Percentiles rank a stretch among this genome's conserved stretches.
phyloP scores from a whole-genome alignment of 2,113 vertebrate species.

The Pyrgilauda ruficollis region DNA sequence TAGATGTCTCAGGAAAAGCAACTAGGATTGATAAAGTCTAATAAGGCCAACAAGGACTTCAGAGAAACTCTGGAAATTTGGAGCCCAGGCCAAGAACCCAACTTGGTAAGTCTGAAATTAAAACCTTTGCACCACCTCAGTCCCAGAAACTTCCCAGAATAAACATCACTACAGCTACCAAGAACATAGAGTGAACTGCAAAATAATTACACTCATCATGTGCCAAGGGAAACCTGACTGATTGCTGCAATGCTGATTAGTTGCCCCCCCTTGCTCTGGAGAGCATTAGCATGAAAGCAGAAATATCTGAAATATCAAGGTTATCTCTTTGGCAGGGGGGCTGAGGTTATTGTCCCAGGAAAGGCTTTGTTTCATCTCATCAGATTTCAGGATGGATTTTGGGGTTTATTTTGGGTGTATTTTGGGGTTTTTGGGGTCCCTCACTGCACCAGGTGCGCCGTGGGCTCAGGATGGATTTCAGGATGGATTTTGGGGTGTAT shows the following conservation, averaged over 20 bases:
- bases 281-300: background rate
- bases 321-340: background rate
- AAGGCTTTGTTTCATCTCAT: background rate
- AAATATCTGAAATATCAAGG: background rate
- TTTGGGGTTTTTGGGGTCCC: too few relatives aligned
- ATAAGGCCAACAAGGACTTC: background rate
- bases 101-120: background rate
- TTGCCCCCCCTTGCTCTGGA: background rate
- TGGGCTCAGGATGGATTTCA: too few relatives aligned
- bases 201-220: background rate
- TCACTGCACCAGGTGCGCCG: too few relatives aligned
- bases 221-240: background rate
- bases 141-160: background rate
- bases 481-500: too few relatives aligned
- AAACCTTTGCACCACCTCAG: background rate
- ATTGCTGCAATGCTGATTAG: background rate
- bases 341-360: background rate
- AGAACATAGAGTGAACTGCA: background rate
- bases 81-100: background rate
- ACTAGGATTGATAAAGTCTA: background rate
- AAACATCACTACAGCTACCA: background rate
- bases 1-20: background rate
- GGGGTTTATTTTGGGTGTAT: too few relatives aligned
- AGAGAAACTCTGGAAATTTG: background rate
- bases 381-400: too few relatives aligned